Conservation (phyloP, 2,888 invertebrate genomes). For the Phengaris alcon region DNA sequence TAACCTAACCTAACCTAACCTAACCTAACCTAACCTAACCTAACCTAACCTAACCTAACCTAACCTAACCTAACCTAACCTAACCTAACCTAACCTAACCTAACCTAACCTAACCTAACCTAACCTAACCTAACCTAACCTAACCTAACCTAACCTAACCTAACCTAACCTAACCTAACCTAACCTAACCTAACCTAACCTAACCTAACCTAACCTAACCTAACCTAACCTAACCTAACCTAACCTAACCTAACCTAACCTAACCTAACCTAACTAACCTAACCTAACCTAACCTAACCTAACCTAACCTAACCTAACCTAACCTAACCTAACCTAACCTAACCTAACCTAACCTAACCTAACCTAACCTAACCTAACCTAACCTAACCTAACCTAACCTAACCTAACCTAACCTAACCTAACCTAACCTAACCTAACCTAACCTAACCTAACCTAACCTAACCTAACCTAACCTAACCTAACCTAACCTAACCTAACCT, state of each 20-base stretch:
- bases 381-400: conserved; percentile 35
- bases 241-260: conserved; percentile 35
- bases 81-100: conserved; percentile 39
- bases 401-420: conserved; percentile 33
- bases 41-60: conserved; percentile 40
- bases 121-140: conserved; percentile 39
- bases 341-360: conserved; percentile 32
- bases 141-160: conserved; percentile 39
- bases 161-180: conserved; percentile 40
- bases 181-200: conserved; percentile 42
- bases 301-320: conserved; percentile 33
- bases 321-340: conserved; percentile 35
- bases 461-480: conserved; percentile 33
- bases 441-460: conserved; percentile 35
- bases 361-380: conserved; percentile 35
- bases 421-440: conserved; percentile 34
- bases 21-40: conserved; percentile 44
- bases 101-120: conserved; percentile 39
- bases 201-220: conserved; percentile 40
- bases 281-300: conserved; percentile 33
- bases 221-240: conserved; percentile 35
- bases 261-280: conserved; percentile 36
- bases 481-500: conserved; percentile 36
- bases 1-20: conserved; percentile 41
- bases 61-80: conserved; percentile 38